Conservation (phyloP, 2,113 vertebrate genomes). For the Rostratula benghalensis region DNA sequence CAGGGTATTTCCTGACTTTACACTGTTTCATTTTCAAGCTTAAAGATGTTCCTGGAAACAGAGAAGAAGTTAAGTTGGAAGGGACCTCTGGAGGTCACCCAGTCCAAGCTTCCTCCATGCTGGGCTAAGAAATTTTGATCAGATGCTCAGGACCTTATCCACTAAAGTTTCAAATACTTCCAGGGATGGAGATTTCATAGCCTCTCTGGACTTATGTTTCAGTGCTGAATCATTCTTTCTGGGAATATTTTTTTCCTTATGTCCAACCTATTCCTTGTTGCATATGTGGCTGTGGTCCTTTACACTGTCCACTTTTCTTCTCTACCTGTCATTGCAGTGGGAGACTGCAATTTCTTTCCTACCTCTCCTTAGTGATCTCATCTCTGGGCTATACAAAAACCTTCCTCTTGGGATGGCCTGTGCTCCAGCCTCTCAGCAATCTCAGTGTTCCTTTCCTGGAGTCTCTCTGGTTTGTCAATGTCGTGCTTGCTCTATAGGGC, state of each 20-base stretch:
- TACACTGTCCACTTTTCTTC: neutral
- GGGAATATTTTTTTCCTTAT: neutral
- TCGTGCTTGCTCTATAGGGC: neutral
- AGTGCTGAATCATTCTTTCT: neutral
- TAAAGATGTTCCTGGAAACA: neutral
- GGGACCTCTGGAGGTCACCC: fast-evolving
- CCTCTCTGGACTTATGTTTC: neutral
- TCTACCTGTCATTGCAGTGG: neutral
- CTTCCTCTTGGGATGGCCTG: fast-evolving
- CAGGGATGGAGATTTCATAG: neutral
- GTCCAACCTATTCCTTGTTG: neutral
- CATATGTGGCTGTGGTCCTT: neutral
- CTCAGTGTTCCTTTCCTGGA: neutral
- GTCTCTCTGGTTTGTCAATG: neutral
- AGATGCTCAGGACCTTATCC: neutral
- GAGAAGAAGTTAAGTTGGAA: neutral
- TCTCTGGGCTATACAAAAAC: neutral
- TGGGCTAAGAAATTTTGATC: neutral
- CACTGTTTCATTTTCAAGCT: neutral
- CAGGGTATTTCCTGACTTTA: neutral
- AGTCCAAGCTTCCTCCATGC: neutral
- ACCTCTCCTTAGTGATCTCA: neutral
- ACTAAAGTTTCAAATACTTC: neutral
- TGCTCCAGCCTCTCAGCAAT: neutral
- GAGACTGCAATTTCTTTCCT: neutral